These are phyloP conservation scores for Crotalus helleri DNA, from an alignment of 2,113 vertebrate species.

Conservation along the genomic window DNA sequence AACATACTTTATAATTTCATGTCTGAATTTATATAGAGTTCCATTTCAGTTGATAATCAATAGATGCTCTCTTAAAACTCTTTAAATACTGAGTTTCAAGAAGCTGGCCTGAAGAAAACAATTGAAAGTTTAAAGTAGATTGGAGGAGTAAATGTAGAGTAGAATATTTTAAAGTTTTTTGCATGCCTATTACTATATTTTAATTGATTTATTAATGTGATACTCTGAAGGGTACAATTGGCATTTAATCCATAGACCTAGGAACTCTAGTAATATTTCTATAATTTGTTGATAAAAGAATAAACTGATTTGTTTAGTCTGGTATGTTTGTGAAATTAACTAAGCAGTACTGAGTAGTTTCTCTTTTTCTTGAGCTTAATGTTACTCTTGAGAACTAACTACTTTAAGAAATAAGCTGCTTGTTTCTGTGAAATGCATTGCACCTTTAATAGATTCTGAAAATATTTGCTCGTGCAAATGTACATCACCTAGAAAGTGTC, in stretches of 20 bases:
- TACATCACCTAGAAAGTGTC: constrained; percentile 27
- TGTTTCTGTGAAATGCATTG: constrained; percentile 78
- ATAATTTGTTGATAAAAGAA: constrained; percentile 43
- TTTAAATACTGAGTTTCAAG: constrained; percentile 30
- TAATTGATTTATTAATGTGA: constrained; percentile 24
- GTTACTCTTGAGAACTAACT: constrained; percentile 8
- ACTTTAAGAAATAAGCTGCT: constrained; percentile 49
- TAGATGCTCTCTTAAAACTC: constrained; percentile 31
- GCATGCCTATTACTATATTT: constrained; percentile 48
- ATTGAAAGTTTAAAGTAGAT: constrained; percentile 42
- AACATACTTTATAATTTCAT: constrained; percentile 43
- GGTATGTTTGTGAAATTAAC: constrained; percentile 20
- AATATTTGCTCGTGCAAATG: constrained; percentile 46
- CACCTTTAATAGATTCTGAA: constrained; percentile 77
- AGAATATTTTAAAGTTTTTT: constrained; percentile 27
- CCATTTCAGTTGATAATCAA: constrained; percentile 31
- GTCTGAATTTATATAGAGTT: constrained; percentile 32
- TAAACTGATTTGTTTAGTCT: constrained; percentile 39
- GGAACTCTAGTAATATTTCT: constrained; percentile 34
- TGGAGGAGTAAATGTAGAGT: constrained; percentile 41
- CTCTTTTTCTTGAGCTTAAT: constrained; percentile 8
- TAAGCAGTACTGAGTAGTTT: not conserved
- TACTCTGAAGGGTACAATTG: constrained; percentile 49
- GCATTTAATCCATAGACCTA: constrained; percentile 38
- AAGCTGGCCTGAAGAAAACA: constrained; percentile 34